Evolutionary conservation across 2,797 vertebrate species (phyloP).

Genomic region (Nannoperca australis): DNA sequence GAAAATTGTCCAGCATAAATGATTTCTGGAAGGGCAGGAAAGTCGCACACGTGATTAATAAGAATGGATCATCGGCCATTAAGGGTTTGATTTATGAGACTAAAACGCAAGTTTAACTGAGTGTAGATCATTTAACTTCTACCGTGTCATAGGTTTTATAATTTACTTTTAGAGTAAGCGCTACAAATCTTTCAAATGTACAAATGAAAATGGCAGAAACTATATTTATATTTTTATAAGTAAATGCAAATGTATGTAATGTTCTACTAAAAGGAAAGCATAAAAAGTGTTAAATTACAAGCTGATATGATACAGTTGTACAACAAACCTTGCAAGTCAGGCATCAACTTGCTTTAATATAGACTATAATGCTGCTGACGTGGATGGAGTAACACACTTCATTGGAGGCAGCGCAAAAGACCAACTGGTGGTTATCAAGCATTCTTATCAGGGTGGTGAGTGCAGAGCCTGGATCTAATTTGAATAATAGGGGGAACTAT

Average conservation of each 20-base stretch:
- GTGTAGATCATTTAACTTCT: conserved; percentile 13
- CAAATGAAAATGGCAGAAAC: background rate
- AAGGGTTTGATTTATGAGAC: conserved; percentile 36
- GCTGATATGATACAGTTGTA: background rate
- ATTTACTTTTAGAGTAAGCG: background rate
- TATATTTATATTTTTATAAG: background rate
- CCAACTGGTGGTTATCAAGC: conserved; percentile 21
- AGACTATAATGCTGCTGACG: background rate
- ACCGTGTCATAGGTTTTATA: background rate
- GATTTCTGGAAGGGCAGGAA: conserved; percentile 34
- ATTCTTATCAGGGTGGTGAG: conserved; percentile 35
- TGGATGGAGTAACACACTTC: background rate
- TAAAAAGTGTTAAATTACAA: background rate
- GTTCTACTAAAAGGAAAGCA: background rate
- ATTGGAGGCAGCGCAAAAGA: conserved; percentile 18
- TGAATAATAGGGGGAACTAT: conserved; percentile 39
- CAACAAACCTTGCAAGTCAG: background rate
- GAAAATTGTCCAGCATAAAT: conserved; percentile 27
- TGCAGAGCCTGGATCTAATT: conserved; percentile 30
- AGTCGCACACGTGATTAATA: conserved; percentile 42
- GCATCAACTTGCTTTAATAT: background rate
- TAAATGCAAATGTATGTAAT: background rate
- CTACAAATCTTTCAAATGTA: background rate
- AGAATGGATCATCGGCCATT: conserved; percentile 27
- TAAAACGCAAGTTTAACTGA: conserved; percentile 16